These are phyloP conservation scores for Decapterus maruadsi DNA, from an alignment of 2,797 vertebrate species.

Conservation along the genomic window DNA sequence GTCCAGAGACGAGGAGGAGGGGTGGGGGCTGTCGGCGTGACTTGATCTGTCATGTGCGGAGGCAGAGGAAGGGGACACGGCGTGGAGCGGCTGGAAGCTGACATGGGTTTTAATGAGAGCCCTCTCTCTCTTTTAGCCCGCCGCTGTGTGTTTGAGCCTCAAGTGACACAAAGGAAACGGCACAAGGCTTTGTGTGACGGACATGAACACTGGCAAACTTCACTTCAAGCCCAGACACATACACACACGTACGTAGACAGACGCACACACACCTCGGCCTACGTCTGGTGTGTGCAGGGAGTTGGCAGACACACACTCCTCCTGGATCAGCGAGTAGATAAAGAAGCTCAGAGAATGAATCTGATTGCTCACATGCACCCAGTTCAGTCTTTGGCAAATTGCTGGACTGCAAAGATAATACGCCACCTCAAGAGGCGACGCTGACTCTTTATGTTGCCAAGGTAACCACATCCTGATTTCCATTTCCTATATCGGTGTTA, in stretches of 20 bases:
- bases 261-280: slow-evolving; percentile 19
- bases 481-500: slow-evolving; percentile 56
- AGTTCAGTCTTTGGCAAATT: slow-evolving; percentile 63
- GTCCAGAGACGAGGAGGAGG: background rate
- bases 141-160: slow-evolving; percentile 19
- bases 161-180: slow-evolving; percentile 57
- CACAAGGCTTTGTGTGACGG: slow-evolving; percentile 51
- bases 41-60: slow-evolving; percentile 40
- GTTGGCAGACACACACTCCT: slow-evolving; percentile 1
- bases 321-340: slow-evolving; percentile 35
- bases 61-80: slow-evolving; percentile 33
- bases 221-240: slow-evolving; percentile 20
- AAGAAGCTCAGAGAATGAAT: slow-evolving; percentile 39
- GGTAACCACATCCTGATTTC: slow-evolving; percentile 68
- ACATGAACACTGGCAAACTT: slow-evolving; percentile 42
- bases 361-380: slow-evolving; percentile 44
- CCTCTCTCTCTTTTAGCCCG: slow-evolving; percentile 43
- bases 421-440: slow-evolving; percentile 48
- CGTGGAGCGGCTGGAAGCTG: slow-evolving; percentile 40
- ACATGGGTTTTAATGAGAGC: slow-evolving; percentile 66
- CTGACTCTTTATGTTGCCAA: slow-evolving; percentile 68
- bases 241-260: background rate
- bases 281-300: slow-evolving; percentile 14
- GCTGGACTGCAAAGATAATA: slow-evolving; percentile 53
- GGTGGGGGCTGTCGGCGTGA: slow-evolving; percentile 19